A percentile compares a stretch with the other conserved stretches of the same genome.
Evolutionary conservation across 1,140 invertebrate species (phyloP).

Genomic region (Drosophila prosaltans): DNA sequence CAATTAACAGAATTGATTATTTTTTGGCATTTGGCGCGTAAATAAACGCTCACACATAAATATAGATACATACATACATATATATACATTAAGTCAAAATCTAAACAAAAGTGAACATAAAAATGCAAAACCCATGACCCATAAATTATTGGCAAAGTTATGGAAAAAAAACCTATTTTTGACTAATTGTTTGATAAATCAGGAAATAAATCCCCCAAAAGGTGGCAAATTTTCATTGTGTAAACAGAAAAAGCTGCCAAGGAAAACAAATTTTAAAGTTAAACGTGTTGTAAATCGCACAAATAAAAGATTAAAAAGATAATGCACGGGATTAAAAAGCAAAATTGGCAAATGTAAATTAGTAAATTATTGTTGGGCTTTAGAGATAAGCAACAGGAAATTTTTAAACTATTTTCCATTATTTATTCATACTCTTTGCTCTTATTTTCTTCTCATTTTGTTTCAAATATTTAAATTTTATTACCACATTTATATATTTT

Average conservation of each 20-base stretch:
- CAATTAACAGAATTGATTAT: constrained; percentile 70
- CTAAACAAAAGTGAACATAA: constrained; percentile 39
- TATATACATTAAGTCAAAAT: not conserved
- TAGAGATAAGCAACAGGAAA: no score
- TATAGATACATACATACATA: not conserved
- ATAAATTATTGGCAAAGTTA: constrained; percentile 11
- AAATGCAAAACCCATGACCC: constrained; percentile 20
- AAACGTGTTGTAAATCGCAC: not conserved
- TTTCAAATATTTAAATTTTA: no score
- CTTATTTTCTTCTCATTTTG: no score
- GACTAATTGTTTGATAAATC: constrained; percentile 68
- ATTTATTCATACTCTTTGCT: no score
- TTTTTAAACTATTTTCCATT: no score
- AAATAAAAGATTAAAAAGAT: not conserved
- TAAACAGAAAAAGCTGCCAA: constrained; percentile 6
- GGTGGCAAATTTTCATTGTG: constrained; percentile 31
- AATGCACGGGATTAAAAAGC: not conserved
- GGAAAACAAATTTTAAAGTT: constrained; percentile 26
- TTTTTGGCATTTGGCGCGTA: constrained; percentile 45
- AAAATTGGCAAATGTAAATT: not conserved
- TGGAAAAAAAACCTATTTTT: constrained; percentile 45
- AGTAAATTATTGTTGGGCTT: no score
- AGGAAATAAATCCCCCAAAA: constrained; percentile 36
- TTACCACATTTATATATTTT: no score
- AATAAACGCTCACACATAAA: constrained; percentile 20